phyloP scores from a whole-genome alignment of 2,113 vertebrate species.

The Phyllopteryx taeniolatus region DNA sequence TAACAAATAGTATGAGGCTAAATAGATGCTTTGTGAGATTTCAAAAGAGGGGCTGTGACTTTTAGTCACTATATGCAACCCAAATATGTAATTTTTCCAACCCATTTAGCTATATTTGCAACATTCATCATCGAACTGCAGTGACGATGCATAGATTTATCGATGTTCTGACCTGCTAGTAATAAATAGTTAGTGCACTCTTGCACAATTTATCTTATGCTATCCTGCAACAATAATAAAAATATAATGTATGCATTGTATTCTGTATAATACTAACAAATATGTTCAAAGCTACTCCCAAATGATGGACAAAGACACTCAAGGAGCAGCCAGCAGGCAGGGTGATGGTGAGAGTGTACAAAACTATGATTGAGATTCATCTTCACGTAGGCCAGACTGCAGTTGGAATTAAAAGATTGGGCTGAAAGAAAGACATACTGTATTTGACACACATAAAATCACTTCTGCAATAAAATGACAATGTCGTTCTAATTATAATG shows the following conservation, averaged over 20 bases:
- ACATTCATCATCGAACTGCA: slow-evolving; percentile 9
- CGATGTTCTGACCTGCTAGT: slow-evolving; percentile 2
- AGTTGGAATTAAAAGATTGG: slow-evolving; percentile 8
- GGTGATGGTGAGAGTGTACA: background rate
- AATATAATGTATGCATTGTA: background rate
- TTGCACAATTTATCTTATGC: slow-evolving; percentile 8
- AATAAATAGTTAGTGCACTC: slow-evolving; percentile 29
- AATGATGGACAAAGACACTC: slow-evolving; percentile 68
- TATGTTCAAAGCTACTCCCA: slow-evolving; percentile 65
- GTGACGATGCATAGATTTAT: slow-evolving; percentile 1
- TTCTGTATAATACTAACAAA: background rate
- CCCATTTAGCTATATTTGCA: background rate
- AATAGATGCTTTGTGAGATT: slow-evolving; percentile 23
- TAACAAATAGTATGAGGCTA: slow-evolving; percentile 36
- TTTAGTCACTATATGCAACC: slow-evolving; percentile 9
- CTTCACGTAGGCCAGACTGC: slow-evolving; percentile 16
- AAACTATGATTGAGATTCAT: slow-evolving; percentile 34
- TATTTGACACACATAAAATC: slow-evolving; percentile 16
- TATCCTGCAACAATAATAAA: slow-evolving; percentile 24
- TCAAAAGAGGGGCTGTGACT: slow-evolving; percentile 14
- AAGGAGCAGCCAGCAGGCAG: slow-evolving; percentile 45
- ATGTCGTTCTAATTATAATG: background rate
- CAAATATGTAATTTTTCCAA: background rate
- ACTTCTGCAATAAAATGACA: slow-evolving; percentile 14
- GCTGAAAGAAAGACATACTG: slow-evolving; percentile 8